These are phyloP conservation scores for Coryphaenoides rupestris DNA, from an alignment of 2,113 vertebrate species.

Conservation along the genomic window DNA sequence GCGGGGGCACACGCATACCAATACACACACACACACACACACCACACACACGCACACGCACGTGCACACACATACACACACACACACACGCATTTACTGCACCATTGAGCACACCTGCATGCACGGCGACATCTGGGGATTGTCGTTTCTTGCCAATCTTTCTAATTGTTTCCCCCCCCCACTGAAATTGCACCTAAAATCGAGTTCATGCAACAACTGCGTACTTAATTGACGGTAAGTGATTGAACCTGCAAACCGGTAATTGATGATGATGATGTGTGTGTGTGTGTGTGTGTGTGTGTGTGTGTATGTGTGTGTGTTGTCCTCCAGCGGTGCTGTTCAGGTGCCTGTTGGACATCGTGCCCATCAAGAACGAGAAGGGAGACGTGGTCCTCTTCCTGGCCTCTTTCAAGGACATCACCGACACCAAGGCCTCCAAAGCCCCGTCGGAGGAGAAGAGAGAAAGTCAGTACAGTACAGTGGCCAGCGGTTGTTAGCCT, in stretches of 20 bases:
- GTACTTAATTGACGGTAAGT: background rate
- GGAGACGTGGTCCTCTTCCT: conserved; percentile 97
- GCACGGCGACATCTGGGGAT: background rate
- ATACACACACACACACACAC: too few species aligned
- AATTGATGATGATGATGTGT: conserved; percentile 1
- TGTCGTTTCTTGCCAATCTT: background rate
- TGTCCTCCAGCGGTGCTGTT: conserved; percentile 81
- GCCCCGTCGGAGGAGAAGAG: conserved; percentile 87
- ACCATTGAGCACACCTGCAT: background rate
- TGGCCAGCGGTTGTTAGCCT: too few species aligned
- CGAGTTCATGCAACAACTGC: too few species aligned
- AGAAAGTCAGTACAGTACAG: conserved; percentile 76
- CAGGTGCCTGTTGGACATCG: conserved; percentile 96
- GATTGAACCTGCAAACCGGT: background rate
- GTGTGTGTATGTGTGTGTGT: conserved; percentile 11
- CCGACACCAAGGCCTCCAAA: conserved; percentile 88
- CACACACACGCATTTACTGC: background rate
- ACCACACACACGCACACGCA: background rate
- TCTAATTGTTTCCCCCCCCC: background rate
- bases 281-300: conserved; percentile 12
- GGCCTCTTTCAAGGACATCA: conserved; percentile 96
- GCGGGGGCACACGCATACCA: too few species aligned
- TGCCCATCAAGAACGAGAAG: conserved; percentile 98
- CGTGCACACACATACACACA: background rate
- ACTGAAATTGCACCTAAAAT: background rate